phyloP scores from a whole-genome alignment of 1,140 invertebrate species.

The Drosophila subpulchrella region DNA sequence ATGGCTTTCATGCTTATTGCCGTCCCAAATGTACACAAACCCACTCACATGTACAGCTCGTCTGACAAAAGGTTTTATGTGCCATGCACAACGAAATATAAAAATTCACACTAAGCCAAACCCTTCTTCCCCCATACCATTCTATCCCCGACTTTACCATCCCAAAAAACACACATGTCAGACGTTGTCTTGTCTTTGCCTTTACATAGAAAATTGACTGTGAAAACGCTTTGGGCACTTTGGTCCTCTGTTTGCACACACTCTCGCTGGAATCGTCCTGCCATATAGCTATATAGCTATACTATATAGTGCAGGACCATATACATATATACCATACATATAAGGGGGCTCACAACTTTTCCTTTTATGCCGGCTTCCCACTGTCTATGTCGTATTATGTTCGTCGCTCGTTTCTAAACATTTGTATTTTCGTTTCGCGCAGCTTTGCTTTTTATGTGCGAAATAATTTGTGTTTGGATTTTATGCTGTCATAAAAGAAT shows the following conservation, averaged over 20 bases:
- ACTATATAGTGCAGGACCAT: constrained; percentile 5
- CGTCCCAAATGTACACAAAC: constrained; percentile 57
- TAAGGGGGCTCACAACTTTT: constrained; percentile 33
- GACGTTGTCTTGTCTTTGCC: constrained; percentile 72
- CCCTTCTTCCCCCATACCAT: not conserved
- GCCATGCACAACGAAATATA: constrained; percentile 68
- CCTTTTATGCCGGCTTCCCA: constrained; percentile 37
- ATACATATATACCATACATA: constrained; percentile 1
- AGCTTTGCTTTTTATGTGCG: constrained; percentile 36
- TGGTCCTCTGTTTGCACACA: constrained; percentile 63
- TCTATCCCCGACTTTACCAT: not conserved
- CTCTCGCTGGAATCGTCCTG: constrained; percentile 41
- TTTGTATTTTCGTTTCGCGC: constrained; percentile 44
- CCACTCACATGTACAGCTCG: constrained; percentile 15
- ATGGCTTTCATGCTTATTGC: constrained; percentile 72
- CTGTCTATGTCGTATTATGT: constrained; percentile 39
- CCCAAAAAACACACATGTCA: constrained; percentile 25
- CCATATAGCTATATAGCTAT: not conserved
- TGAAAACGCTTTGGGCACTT: constrained; percentile 79
- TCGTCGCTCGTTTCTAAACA: constrained; percentile 11
- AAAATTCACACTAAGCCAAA: constrained; percentile 53
- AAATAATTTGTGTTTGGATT: constrained; percentile 57
- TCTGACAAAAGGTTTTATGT: constrained; percentile 73
- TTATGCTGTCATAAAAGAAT: constrained; percentile 40
- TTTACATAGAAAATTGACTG: constrained; percentile 82